Conservation (phyloP, 2,113 vertebrate species). For the Pterocles gutturalis region DNA sequence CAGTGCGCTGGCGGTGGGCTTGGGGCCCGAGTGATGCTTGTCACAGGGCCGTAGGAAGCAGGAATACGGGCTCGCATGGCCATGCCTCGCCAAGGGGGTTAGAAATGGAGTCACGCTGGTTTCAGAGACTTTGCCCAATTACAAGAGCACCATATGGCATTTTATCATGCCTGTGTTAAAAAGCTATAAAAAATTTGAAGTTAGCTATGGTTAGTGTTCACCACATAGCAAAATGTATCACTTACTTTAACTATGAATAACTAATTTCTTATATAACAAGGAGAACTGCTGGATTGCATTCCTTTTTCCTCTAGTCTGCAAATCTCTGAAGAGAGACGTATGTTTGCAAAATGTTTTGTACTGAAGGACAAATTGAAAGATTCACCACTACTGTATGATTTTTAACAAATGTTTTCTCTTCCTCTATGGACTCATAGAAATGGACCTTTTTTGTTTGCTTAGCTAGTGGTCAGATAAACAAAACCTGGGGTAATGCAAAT, state of each 20-base stretch:
- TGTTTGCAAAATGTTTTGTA: neutral
- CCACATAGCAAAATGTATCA: neutral
- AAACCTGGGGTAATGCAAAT: neutral
- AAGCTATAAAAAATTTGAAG: constrained; percentile 14
- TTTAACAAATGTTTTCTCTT: neutral
- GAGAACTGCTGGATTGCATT: neutral
- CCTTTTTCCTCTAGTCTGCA: neutral
- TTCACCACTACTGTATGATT: neutral
- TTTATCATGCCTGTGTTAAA: neutral
- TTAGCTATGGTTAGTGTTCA: neutral
- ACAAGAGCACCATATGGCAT: neutral
- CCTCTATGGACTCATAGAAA: neutral
- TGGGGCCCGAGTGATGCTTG: accelerated
- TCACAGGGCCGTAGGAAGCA: accelerated
- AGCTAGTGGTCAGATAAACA: neutral
- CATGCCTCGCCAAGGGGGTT: accelerated
- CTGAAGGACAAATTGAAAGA: neutral
- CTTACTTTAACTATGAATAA: constrained; percentile 29
- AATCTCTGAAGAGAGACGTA: neutral
- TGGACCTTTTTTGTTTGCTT: neutral
- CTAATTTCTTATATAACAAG: constrained; percentile 27
- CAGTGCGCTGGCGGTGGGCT: neutral
- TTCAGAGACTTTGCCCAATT: neutral
- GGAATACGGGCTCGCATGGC: accelerated
- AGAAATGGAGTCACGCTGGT: neutral